Percentiles rank a stretch among this genome's conserved stretches.
These are phyloP conservation scores for Pentalonia nigronervosa DNA, from an alignment of 1,140 invertebrate species.

Conservation along the genomic window DNA sequence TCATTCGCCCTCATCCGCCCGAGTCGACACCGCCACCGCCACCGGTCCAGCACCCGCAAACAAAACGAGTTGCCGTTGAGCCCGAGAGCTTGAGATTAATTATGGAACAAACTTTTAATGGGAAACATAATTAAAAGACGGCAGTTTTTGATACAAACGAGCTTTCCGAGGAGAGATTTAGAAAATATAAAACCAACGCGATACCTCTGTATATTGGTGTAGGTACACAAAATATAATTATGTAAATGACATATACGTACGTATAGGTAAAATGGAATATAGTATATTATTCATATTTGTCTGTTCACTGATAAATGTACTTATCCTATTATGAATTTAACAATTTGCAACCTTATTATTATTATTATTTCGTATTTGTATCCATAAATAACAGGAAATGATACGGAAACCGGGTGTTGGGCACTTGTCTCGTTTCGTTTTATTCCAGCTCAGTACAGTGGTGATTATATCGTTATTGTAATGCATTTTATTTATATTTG, in stretches of 20 bases:
- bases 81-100: conserved; percentile 53
- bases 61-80: conserved; percentile 43
- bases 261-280: background rate
- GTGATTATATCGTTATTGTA: background rate
- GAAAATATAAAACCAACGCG: conserved; percentile 20
- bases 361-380: background rate
- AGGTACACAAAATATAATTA: background rate
- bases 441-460: background rate
- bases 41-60: conserved; percentile 28
- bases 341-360: background rate
- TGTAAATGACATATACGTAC: background rate
- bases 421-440: background rate
- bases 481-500: background rate
- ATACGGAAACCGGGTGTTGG: background rate
- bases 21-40: background rate
- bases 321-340: background rate
- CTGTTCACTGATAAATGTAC: background rate
- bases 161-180: conserved; percentile 26
- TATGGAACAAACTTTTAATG: conserved; percentile 58
- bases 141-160: conserved; percentile 56
- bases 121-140: conserved; percentile 58
- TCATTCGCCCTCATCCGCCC: background rate
- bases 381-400: no score
- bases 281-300: background rate
- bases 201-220: background rate